Evolutionary conservation across 1,140 invertebrate species (phyloP).

Genomic region (Araneus ventricosus): DNA sequence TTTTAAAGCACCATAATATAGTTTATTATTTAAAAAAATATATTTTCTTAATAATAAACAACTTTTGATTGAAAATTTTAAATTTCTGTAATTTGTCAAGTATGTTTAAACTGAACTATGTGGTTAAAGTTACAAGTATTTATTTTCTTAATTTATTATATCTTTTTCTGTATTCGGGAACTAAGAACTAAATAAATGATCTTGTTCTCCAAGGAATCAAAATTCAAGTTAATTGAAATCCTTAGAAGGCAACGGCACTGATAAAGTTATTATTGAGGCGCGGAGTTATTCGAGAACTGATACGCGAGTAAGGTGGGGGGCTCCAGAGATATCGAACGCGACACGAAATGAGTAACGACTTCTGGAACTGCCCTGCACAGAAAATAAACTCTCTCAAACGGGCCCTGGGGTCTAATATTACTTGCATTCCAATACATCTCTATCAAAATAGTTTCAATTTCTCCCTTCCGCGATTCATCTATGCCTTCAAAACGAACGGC

Average conservation of each 20-base stretch:
- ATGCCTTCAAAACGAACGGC: conserved; percentile 40
- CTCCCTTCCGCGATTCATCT: conserved; percentile 53
- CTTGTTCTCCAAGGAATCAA: background rate
- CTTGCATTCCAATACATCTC: conserved; percentile 72
- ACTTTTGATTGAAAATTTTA: too few species aligned
- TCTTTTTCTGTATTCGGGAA: too few species aligned
- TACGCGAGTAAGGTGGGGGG: background rate
- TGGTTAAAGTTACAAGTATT: too few species aligned
- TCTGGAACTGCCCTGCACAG: conserved; percentile 24
- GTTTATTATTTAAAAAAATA: too few species aligned
- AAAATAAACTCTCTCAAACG: conserved; percentile 71
- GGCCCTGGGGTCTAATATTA: conserved; percentile 73
- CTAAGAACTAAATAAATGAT: too few species aligned
- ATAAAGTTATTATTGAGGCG: background rate
- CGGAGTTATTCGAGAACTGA: conserved; percentile 16
- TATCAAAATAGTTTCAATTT: conserved; percentile 75
- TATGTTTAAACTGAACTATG: too few species aligned
- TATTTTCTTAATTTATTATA: too few species aligned
- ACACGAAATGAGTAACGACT: conserved; percentile 23
- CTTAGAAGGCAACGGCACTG: background rate
- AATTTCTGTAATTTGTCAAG: too few species aligned
- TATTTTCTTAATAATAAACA: too few species aligned
- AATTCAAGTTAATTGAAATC: background rate
- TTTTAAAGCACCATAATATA: too few species aligned
- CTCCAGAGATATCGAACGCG: background rate